Evolutionary conservation across 2,888 invertebrate genomes (phyloP).

Genomic region (Athalia rosae): DNA sequence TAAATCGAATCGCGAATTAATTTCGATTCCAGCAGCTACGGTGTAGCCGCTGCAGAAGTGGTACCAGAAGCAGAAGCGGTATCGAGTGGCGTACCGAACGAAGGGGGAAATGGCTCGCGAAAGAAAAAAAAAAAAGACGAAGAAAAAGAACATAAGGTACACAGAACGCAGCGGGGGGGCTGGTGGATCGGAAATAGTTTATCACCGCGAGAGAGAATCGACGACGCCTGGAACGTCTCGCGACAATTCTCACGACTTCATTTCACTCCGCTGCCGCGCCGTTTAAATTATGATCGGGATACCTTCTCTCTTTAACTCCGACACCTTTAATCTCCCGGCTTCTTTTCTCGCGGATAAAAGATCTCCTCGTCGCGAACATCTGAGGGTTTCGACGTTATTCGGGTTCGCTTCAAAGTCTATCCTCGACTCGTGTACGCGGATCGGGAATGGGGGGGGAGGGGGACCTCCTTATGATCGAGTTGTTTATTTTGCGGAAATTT

Average conservation of each 20-base stretch:
- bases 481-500: conserved; percentile 7
- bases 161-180: conserved; percentile 27
- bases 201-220: conserved; percentile 53
- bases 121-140: conserved; percentile 42
- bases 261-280: background rate
- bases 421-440: background rate
- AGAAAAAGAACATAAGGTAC: conserved; percentile 39
- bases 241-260: background rate
- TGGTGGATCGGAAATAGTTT: conserved; percentile 57
- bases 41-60: background rate
- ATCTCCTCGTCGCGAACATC: too few species aligned
- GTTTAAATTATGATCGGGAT: too few species aligned
- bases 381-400: background rate
- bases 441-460: background rate
- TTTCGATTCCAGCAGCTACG: conserved; percentile 47
- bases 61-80: too few species aligned
- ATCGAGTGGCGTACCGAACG: conserved; percentile 6
- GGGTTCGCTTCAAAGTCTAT: background rate
- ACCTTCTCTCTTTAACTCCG: too few species aligned
- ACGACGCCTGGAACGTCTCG: background rate
- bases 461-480: conserved; percentile 11
- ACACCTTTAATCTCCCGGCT: too few species aligned
- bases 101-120: conserved; percentile 22
- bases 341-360: too few species aligned
- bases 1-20: conserved; percentile 63